Conservation (phyloP, 2,797 vertebrate species). For the Labeo calbasu region DNA sequence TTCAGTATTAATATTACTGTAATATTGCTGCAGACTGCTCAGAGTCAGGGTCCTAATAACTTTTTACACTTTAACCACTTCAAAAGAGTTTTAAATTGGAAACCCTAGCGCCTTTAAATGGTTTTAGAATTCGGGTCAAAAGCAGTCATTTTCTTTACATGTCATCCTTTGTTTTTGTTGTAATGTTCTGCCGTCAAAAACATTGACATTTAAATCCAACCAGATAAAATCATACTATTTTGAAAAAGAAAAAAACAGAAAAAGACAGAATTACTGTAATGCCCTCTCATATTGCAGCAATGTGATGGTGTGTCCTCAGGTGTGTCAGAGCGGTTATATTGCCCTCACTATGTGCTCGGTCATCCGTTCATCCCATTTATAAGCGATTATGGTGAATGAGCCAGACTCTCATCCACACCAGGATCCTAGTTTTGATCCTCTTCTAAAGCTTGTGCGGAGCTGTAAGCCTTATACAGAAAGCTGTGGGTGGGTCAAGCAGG, state of each 20-base stretch:
- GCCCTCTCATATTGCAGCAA: neutral
- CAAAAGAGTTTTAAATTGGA: neutral
- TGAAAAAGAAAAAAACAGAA: neutral
- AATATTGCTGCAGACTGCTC: neutral
- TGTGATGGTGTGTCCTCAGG: constrained; percentile 7
- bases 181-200: neutral
- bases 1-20: neutral
- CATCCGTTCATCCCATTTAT: constrained; percentile 41
- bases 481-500: constrained; percentile 12
- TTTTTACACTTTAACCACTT: neutral
- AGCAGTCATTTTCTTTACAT: neutral
- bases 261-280: neutral
- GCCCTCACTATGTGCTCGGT: constrained; percentile 24
- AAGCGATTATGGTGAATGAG: constrained; percentile 36
- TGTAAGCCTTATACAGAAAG: neutral
- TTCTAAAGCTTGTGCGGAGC: constrained; percentile 2
- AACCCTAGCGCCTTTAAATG: neutral
- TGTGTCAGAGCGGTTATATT: constrained; percentile 10
- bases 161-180: neutral
- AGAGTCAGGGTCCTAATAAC: neutral
- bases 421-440: constrained; percentile 17
- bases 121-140: neutral
- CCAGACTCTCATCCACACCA: constrained; percentile 19
- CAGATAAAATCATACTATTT: neutral
- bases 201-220: neutral